Percentiles rank a stretch among this genome's conserved stretches.
These are phyloP conservation scores for Taenioides sp. DNA, from an alignment of 2,797 vertebrate species.

Conservation along the genomic window DNA sequence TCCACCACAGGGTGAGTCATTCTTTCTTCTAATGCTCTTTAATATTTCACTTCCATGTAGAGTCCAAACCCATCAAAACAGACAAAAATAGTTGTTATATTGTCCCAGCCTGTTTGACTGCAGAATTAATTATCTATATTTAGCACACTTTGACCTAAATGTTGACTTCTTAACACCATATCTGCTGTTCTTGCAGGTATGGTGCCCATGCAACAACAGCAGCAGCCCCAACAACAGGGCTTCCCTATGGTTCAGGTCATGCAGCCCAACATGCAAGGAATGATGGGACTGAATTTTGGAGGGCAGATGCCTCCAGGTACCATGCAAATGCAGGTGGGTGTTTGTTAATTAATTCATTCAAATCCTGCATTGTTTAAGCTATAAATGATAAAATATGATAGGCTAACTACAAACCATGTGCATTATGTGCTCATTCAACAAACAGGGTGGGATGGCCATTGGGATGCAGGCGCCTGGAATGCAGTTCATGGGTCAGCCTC, in stretches of 20 bases:
- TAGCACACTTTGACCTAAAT: background rate
- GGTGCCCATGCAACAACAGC: constrained; percentile 87
- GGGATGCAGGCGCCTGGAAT: constrained; percentile 89
- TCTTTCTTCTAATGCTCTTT: constrained; percentile 2
- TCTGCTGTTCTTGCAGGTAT: constrained; percentile 77
- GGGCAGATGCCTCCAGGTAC: constrained; percentile 89
- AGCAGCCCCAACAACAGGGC: constrained; percentile 79
- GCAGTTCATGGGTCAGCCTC: constrained; percentile 89
- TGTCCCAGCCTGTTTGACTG: background rate
- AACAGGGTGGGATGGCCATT: constrained; percentile 89
- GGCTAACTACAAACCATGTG: background rate
- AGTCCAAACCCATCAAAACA: background rate
- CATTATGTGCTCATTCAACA: background rate
- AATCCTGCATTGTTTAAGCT: background rate
- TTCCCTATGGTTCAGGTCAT: constrained; percentile 94
- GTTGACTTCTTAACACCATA: background rate
- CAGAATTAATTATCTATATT: too few species aligned
- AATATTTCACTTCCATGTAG: background rate
- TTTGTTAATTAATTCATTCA: background rate
- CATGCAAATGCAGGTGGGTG: constrained; percentile 89
- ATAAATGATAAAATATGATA: background rate
- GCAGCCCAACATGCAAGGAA: constrained; percentile 93
- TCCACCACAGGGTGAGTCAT: constrained; percentile 88
- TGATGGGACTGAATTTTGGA: constrained; percentile 95
- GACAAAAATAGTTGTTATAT: too few species aligned